A percentile compares a stretch with the other conserved stretches of the same genome.
phyloP scores from a whole-genome alignment of 2,113 vertebrate species.

The Cinclus cinclus region DNA sequence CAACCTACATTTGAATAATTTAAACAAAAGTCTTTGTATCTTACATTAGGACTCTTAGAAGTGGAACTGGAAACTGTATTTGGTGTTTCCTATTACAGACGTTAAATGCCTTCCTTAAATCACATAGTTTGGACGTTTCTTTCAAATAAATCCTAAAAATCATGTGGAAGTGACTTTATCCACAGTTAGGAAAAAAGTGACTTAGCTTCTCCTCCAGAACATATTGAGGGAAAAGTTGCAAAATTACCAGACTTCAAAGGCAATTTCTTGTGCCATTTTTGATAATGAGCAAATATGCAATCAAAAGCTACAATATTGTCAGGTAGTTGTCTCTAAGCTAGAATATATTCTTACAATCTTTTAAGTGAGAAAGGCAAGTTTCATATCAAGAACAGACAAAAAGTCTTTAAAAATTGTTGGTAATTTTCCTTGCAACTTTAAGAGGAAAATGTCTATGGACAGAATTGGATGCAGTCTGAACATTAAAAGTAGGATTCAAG shows the following conservation, averaged over 20 bases:
- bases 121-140: not conserved
- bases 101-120: slow-evolving; percentile 35
- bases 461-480: not conserved
- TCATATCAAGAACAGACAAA: not conserved
- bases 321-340: not conserved
- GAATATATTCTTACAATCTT: not conserved
- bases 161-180: slow-evolving; percentile 11
- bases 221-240: not conserved
- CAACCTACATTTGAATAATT: slow-evolving; percentile 55
- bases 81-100: slow-evolving; percentile 43
- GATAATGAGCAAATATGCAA: not conserved
- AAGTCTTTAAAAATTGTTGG: not conserved
- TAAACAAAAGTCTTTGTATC: slow-evolving; percentile 51
- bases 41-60: slow-evolving; percentile 2
- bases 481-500: not conserved
- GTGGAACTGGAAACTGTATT: slow-evolving; percentile 42
- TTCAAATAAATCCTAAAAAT: not conserved
- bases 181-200: not conserved
- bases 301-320: not conserved
- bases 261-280: not conserved
- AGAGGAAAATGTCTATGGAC: not conserved
- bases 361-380: not conserved
- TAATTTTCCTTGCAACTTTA: not conserved
- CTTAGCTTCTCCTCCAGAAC: not conserved
- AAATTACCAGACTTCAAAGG: not conserved